A percentile compares a stretch with the other conserved stretches of the same genome.
Evolutionary conservation across 2,797 vertebrate species (phyloP).

Genomic region (Sebastes taczanowskii): DNA sequence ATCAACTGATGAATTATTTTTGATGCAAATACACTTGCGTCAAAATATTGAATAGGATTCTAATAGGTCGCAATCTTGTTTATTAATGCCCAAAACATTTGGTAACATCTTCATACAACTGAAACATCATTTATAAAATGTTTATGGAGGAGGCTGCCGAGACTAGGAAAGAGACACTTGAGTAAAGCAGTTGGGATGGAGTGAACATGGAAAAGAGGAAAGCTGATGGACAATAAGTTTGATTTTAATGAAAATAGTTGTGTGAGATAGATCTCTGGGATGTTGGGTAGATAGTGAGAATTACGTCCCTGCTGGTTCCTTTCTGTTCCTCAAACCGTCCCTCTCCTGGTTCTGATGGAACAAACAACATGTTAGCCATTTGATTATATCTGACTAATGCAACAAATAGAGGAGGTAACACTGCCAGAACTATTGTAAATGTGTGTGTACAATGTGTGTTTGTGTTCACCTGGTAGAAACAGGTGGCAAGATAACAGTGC

Average conservation of each 20-base stretch:
- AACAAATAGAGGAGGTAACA: neutral
- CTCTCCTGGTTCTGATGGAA: slow-evolving; percentile 16
- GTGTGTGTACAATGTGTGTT: neutral
- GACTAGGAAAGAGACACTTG: neutral
- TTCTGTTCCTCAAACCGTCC: neutral
- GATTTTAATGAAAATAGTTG: neutral
- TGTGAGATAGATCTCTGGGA: neutral
- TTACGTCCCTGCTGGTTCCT: neutral
- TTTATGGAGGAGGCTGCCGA: neutral
- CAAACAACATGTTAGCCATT: neutral
- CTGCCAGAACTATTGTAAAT: neutral
- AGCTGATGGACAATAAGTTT: neutral
- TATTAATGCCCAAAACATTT: neutral
- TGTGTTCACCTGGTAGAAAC: slow-evolving; percentile 45
- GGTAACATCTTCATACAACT: neutral
- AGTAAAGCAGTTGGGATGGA: neutral
- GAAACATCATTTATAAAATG: neutral
- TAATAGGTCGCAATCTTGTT: neutral
- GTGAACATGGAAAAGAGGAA: neutral
- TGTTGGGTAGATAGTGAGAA: neutral
- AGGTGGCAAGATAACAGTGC: slow-evolving; percentile 80
- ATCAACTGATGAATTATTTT: neutral
- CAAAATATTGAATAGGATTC: neutral
- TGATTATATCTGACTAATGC: neutral
- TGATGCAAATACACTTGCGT: neutral